A percentile compares a stretch with the other conserved stretches of the same genome.
Conservation (phyloP, 2,113 vertebrate species). For the Etheostoma spectabile region DNA sequence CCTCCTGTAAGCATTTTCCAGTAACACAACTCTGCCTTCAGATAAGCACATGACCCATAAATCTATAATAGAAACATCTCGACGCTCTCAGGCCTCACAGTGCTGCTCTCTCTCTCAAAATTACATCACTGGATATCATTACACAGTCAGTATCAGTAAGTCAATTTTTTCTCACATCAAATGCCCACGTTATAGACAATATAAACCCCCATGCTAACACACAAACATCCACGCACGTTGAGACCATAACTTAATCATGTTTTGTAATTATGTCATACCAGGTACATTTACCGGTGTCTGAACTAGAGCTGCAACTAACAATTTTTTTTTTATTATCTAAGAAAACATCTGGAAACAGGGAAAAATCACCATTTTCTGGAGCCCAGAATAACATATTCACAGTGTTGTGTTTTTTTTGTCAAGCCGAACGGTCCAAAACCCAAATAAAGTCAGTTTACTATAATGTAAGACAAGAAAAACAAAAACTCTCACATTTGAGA, state of each 20-base stretch:
- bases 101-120: conserved; percentile 10
- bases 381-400: not conserved
- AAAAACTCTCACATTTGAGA: not conserved
- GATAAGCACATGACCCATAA: conserved; percentile 26
- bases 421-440: not conserved
- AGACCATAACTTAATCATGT: not conserved
- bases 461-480: not conserved
- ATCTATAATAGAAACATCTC: conserved; percentile 35
- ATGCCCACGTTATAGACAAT: not conserved
- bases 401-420: not conserved
- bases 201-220: conserved; percentile 1
- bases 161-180: conserved; percentile 6
- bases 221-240: not conserved
- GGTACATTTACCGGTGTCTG: not conserved
- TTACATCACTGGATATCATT: conserved; percentile 22
- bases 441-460: not conserved
- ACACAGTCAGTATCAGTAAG: not conserved
- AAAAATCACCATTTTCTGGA: not conserved
- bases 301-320: not conserved
- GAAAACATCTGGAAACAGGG: not conserved
- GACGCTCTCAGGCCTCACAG: not conserved
- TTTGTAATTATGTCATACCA: not conserved
- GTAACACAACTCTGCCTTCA: conserved; percentile 22
- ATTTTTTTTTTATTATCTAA: not conserved
- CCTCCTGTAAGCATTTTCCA: conserved; percentile 3